phyloP scores from a whole-genome alignment of 2,797 vertebrate species.

The Decapterus maruadsi region DNA sequence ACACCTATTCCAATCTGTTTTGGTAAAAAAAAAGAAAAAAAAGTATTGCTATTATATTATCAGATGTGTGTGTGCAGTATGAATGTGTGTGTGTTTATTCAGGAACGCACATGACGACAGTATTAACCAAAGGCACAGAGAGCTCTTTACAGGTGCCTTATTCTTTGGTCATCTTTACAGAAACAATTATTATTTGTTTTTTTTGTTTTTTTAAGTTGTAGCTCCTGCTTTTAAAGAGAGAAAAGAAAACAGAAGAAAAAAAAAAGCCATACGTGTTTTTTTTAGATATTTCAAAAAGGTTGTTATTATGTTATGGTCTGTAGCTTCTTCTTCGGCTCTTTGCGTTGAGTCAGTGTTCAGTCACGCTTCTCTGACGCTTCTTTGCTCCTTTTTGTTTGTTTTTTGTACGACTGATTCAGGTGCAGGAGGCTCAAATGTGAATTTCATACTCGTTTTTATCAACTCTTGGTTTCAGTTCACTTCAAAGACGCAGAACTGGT shows the following conservation, averaged over 20 bases:
- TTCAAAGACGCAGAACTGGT: slow-evolving; percentile 33
- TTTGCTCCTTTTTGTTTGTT: neutral
- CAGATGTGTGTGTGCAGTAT: neutral
- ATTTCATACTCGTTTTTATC: slow-evolving; percentile 5
- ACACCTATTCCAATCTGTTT: slow-evolving; percentile 10
- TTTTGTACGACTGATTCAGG: slow-evolving; percentile 42
- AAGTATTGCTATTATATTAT: neutral
- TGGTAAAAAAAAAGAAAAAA: neutral
- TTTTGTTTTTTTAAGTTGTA: neutral
- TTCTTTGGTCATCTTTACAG: slow-evolving; percentile 43
- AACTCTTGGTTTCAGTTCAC: slow-evolving; percentile 10
- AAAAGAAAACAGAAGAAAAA: slow-evolving; percentile 7
- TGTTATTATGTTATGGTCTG: slow-evolving; percentile 10
- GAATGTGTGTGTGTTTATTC: neutral
- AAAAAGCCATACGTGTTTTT: slow-evolving; percentile 69
- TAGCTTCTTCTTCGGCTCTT: neutral
- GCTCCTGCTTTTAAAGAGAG: slow-evolving; percentile 12
- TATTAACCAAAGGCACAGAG: slow-evolving; percentile 75
- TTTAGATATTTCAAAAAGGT: slow-evolving; percentile 1
- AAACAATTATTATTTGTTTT: slow-evolving; percentile 10
- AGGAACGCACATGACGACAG: slow-evolving; percentile 34
- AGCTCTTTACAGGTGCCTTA: slow-evolving; percentile 76
- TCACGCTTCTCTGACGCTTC: neutral
- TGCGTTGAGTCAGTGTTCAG: slow-evolving; percentile 23
- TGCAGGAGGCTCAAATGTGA: slow-evolving; percentile 35